Percentiles rank a stretch among this genome's conserved stretches.
phyloP scores from a whole-genome alignment of 2,797 vertebrate genomes.

The Chrosomus eos region DNA sequence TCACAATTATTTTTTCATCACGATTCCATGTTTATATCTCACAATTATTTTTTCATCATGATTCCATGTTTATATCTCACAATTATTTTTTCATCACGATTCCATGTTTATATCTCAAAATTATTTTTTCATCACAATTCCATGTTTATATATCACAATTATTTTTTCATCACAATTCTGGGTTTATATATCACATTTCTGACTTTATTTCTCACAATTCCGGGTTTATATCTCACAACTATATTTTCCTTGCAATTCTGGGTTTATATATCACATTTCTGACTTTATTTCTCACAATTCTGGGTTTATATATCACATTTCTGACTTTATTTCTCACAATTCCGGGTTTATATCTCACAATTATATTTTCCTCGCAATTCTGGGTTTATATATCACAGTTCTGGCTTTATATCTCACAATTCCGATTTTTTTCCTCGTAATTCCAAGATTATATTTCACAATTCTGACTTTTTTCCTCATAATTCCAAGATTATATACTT shows the following conservation, averaged over 20 bases:
- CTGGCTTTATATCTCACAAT: not conserved
- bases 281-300: not conserved
- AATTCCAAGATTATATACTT: too few relatives aligned
- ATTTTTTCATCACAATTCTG: not conserved
- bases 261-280: rapidly evolving
- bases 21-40: too few relatives aligned
- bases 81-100: not conserved
- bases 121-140: not conserved
- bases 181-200: too few relatives aligned
- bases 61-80: not conserved
- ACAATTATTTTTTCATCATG: too few relatives aligned
- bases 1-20: not conserved
- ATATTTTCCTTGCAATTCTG: too few relatives aligned
- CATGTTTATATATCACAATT: not conserved
- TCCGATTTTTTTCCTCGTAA: not conserved
- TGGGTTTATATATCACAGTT: not conserved
- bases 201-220: too few relatives aligned
- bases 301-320: not conserved
- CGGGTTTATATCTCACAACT: not conserved
- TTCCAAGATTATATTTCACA: too few relatives aligned
- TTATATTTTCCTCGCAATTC: too few relatives aligned
- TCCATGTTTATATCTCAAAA: not conserved
- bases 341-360: not conserved
- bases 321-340: rapidly evolving
- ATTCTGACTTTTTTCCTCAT: not conserved